phyloP scores from a whole-genome alignment of 2,888 invertebrate genomes.

The Dolichopus griseipennis region DNA sequence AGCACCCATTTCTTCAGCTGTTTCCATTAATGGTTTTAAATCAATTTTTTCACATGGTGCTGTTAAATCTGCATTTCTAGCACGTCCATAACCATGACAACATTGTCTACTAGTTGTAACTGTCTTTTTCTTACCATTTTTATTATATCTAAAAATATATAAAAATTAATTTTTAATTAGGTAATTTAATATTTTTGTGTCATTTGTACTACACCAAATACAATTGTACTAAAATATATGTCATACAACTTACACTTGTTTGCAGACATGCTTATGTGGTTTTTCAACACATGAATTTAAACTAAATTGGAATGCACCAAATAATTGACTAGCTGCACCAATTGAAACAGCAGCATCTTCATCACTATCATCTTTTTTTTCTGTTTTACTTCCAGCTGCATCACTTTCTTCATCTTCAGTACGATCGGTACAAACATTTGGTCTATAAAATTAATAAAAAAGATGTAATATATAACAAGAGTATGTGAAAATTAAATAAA shows the following conservation, averaged over 20 bases:
- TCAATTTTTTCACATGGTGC: conserved; percentile 49
- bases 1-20: conserved; percentile 50
- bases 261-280: conserved; percentile 41
- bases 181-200: too few species aligned
- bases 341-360: conserved; percentile 27
- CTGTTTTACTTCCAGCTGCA: conserved; percentile 23
- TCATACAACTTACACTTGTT: conserved; percentile 37
- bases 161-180: too few species aligned
- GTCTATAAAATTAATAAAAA: conserved; percentile 37
- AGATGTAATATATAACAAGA: not conserved
- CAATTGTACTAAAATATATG: not conserved
- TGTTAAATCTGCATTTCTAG: conserved; percentile 37
- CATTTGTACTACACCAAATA: too few species aligned
- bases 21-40: conserved; percentile 49
- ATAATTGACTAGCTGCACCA: conserved; percentile 28
- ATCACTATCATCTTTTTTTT: conserved; percentile 25
- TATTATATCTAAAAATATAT: conserved; percentile 44
- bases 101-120: conserved; percentile 56
- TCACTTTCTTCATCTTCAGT: conserved; percentile 40
- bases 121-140: conserved; percentile 53
- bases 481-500: not conserved
- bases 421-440: conserved; percentile 56
- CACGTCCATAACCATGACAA: conserved; percentile 55
- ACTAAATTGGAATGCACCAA: conserved; percentile 39
- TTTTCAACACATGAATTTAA: conserved; percentile 43